Evolutionary conservation across 2,888 invertebrate species (phyloP), one percentile per base, ranked within the genome.

Genomic region (Synanthedon tipuliformis): DNA sequence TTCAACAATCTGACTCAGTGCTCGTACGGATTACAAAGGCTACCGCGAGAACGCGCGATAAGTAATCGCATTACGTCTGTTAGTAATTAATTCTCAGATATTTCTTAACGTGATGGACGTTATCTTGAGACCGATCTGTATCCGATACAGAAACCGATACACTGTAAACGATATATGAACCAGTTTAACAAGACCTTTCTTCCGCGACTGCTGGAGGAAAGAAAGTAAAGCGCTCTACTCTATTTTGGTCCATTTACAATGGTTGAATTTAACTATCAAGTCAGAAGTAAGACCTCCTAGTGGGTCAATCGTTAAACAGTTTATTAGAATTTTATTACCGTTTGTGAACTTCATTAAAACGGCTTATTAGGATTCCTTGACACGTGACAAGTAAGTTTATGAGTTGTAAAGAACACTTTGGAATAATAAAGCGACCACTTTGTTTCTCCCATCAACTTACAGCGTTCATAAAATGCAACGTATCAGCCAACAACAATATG

Each of bases 61-160:
- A 71, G 73, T 81, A 78, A 79, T 79, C 80, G 75, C 71, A 80
- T 80, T 78, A 80, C 69, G 70, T 73, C 70, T 75, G 68, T 73
- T 71, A 73, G 74, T 81, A 81, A 81, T 80, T 81, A 80, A 78
- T 78, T 78, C 75, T 69, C 73, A 66, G 75, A 80, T 77, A 78
- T 80, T 78, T 78, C 75, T 78, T 78, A 72, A 63, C 63, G 62
- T 77, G 78, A 80, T 76, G 68, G 81, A 80, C 79, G 68, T 74
- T 80, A 81, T 82, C 81, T 70, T 52, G 58, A 60, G 60, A 62
- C 67, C 66, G 68, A 75, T 81, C 80, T 75, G 66, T 63, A 71
- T 75, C 71, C 69, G 75, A 76, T 75, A 73, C 61, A 61, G 60
- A 64, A 62, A 68, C 68, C 64, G 61, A 72, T 69, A 68, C 50